Conservation (phyloP, 1,140 invertebrate genomes). For the Leptonema lineaticorne region DNA sequence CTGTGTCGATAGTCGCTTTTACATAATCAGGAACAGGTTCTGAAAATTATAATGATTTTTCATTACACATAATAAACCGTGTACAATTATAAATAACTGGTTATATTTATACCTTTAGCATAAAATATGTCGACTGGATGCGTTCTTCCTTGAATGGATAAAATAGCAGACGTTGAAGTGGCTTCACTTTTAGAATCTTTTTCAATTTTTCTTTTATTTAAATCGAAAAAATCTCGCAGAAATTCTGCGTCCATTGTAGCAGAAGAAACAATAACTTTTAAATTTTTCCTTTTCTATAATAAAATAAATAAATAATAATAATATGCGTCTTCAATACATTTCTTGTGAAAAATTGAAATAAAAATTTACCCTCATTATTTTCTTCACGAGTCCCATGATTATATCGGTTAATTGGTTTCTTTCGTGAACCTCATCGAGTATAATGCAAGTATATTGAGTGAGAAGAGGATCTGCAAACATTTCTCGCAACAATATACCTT, state of each 20-base stretch:
- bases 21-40: constrained; percentile 92
- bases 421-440: constrained; percentile 97
- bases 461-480: constrained; percentile 94
- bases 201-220: constrained; percentile 56
- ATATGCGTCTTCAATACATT: neutral
- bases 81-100: neutral
- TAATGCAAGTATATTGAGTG: constrained; percentile 84
- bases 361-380: constrained; percentile 71
- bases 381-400: constrained; percentile 90
- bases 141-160: constrained; percentile 86
- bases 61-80: neutral
- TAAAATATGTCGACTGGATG: constrained; percentile 91
- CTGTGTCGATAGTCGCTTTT: constrained; percentile 81
- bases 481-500: constrained; percentile 91
- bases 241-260: constrained; percentile 93
- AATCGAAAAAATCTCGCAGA: constrained; percentile 86
- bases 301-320: constrained; percentile 32
- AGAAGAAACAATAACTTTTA: constrained; percentile 89
- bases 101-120: constrained; percentile 59
- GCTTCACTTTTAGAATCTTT: constrained; percentile 45
- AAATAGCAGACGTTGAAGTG: constrained; percentile 75
- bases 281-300: constrained; percentile 76
- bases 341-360: neutral
- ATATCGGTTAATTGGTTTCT: constrained; percentile 91
- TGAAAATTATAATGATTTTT: constrained; percentile 42